Evolutionary conservation across 2,113 vertebrate species (phyloP).

Genomic region (human): DNA sequence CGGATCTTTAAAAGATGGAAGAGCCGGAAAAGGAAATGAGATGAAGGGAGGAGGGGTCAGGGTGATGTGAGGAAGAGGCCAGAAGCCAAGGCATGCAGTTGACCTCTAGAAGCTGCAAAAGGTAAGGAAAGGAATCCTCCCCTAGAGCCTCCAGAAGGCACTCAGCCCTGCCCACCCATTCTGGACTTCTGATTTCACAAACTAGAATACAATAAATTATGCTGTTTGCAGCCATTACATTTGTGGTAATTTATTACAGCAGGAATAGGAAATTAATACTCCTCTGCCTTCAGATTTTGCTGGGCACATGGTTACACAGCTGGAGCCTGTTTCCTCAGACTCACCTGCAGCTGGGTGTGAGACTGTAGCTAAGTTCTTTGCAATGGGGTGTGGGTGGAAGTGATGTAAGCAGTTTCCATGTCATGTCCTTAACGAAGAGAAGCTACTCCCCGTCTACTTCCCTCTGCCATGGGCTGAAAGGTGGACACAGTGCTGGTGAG

Average conservation of each 20-base stretch:
- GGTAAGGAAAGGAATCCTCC: not conserved
- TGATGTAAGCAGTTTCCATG: not conserved
- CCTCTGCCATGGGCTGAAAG: not conserved
- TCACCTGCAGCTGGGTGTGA: not conserved
- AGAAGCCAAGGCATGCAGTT: not conserved
- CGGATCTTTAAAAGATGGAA: conserved; percentile 22
- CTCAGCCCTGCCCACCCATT: not conserved
- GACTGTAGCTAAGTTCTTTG: not conserved
- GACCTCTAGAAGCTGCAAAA: not conserved
- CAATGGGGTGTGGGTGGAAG: not conserved
- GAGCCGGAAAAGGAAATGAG: not conserved
- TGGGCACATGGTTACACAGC: not conserved
- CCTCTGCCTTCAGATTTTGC: not conserved
- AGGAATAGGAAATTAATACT: not conserved
- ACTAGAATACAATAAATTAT: not conserved
- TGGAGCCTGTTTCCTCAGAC: not conserved
- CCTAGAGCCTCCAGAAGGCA: not conserved
- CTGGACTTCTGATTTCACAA: not conserved
- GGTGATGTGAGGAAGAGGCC: not conserved
- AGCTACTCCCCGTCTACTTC: not conserved
- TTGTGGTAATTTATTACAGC: not conserved
- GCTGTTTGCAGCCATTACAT: not conserved
- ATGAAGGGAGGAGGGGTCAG: not conserved
- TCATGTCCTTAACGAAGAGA: not conserved
- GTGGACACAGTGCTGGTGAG: not conserved